Evolutionary conservation across 2,888 invertebrate genomes (phyloP).

Genomic region (Trissoscelio sp.): DNA sequence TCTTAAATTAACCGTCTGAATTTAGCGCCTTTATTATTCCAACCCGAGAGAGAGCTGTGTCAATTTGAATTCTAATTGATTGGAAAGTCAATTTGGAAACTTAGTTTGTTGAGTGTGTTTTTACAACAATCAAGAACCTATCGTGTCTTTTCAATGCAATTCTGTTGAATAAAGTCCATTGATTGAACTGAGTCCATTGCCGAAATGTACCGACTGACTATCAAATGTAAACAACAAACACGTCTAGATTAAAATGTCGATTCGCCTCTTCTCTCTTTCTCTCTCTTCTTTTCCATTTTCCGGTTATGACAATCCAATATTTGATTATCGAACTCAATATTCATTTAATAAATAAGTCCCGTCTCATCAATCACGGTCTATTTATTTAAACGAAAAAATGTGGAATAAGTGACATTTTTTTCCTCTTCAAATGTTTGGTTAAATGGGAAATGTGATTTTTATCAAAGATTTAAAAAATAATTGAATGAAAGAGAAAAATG

Average conservation of each 20-base stretch:
- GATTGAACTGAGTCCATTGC: background rate
- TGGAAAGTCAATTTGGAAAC: background rate
- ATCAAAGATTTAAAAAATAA: too few species aligned
- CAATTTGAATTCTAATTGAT: too few species aligned
- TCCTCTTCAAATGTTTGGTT: too few species aligned
- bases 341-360: constrained; percentile 18
- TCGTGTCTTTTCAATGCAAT: background rate
- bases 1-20: too few species aligned
- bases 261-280: too few species aligned
- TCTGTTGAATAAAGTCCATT: background rate
- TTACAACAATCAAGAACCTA: background rate
- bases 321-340: constrained; percentile 27
- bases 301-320: constrained; percentile 1
- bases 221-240: background rate
- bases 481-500: too few species aligned
- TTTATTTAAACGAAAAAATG: background rate
- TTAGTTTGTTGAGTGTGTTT: background rate
- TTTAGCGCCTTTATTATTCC: too few species aligned
- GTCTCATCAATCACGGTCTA: constrained; percentile 26
- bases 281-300: background rate
- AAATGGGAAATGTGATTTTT: too few species aligned
- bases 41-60: too few species aligned
- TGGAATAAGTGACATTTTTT: too few species aligned
- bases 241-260: background rate
- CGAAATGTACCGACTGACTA: background rate